phyloP scores from a whole-genome alignment of 1,140 invertebrate genomes.

The Colletes gigas region DNA sequence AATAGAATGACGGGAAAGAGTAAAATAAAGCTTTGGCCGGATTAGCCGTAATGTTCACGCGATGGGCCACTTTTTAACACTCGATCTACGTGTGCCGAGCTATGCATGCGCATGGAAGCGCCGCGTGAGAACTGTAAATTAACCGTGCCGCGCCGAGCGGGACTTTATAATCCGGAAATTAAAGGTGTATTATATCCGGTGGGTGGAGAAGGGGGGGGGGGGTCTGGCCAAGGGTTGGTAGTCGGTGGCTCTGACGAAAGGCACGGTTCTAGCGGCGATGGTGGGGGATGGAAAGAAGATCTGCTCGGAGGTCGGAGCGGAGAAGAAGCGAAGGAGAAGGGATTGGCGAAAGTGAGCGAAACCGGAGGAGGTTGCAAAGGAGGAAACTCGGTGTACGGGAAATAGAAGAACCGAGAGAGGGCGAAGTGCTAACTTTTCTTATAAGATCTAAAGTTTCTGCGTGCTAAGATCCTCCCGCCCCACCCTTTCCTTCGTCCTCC shows the following conservation, averaged over 20 bases:
- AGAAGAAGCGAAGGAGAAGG: slow-evolving; percentile 2
- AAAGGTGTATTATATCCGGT: slow-evolving; percentile 79
- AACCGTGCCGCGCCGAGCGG: slow-evolving; percentile 71
- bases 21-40: neutral
- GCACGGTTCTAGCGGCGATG: slow-evolving; percentile 11
- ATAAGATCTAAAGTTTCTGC: slow-evolving; percentile 77
- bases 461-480: slow-evolving; percentile 65
- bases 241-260: slow-evolving; percentile 24
- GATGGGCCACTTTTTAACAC: slow-evolving; percentile 12
- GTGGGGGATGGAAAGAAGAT: slow-evolving; percentile 24
- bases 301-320: slow-evolving; percentile 19
- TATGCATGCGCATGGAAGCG: neutral
- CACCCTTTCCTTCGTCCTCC: neutral
- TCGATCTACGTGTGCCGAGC: neutral
- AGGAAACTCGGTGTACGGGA: slow-evolving; percentile 46
- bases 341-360: neutral
- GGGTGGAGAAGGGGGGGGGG: slow-evolving; percentile 33
- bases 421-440: slow-evolving; percentile 77
- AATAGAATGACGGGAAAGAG: neutral
- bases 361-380: slow-evolving; percentile 31
- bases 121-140: slow-evolving; percentile 74
- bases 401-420: slow-evolving; percentile 59
- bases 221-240: slow-evolving; percentile 39
- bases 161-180: slow-evolving; percentile 80
- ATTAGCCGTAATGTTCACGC: slow-evolving; percentile 7